phyloP scores from a whole-genome alignment of 2,113 vertebrate species.

The Istiophorus platypterus region DNA sequence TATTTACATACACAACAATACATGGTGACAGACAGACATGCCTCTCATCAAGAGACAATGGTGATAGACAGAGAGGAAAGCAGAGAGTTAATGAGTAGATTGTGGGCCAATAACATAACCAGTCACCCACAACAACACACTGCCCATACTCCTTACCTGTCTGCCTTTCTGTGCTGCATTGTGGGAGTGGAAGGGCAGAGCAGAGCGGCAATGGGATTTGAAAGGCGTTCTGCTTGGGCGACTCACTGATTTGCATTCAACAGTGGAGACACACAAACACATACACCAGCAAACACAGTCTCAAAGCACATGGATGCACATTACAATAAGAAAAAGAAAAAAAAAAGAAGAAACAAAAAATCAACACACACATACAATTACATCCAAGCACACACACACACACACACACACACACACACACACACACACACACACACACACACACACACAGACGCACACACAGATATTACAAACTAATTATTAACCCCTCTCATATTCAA shows the following conservation, averaged over 20 bases:
- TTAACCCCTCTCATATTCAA: conserved; percentile 61
- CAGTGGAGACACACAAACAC: conserved; percentile 79
- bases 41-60: conserved; percentile 44
- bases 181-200: conserved; percentile 78
- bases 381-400: background rate
- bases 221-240: conserved; percentile 80
- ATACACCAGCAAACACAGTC: conserved; percentile 79
- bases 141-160: conserved; percentile 74
- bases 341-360: conserved; percentile 15
- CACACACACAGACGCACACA: conserved; percentile 4
- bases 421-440: background rate
- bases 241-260: conserved; percentile 83
- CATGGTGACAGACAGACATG: conserved; percentile 49
- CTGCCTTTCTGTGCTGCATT: conserved; percentile 75
- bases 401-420: background rate
- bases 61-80: conserved; percentile 74
- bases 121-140: conserved; percentile 80
- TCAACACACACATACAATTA: background rate
- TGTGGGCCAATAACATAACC: conserved; percentile 82
- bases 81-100: conserved; percentile 81
- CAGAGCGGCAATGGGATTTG: conserved; percentile 78
- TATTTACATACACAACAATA: conserved; percentile 52
- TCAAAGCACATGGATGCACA: conserved; percentile 66
- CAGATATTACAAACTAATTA: conserved; percentile 61
- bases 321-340: conserved; percentile 8